Base-by-base conservation (phyloP, 2,888 invertebrate genomes). In the Empis livida region DNA sequence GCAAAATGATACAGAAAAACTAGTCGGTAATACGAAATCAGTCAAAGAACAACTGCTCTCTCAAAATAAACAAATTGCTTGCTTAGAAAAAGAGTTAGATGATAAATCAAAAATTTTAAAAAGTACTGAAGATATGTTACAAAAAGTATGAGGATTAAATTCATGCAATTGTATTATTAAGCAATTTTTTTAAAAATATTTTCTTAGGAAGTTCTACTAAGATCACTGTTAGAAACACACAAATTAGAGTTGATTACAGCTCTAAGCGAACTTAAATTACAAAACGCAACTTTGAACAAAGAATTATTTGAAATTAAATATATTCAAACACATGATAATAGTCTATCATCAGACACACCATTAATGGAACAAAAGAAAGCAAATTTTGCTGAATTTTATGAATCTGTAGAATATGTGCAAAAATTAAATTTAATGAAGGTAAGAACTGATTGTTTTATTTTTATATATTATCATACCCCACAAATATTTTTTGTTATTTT, bases 201-300 rank as follows among this genome's bases (percentile, higher is more conserved):
- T 13, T 35, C 8, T 9, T 2, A 35, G 35, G 90, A 92, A 75
- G 79, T 92, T 72, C 71, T 93, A 45, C 84, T 86, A 46, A 77
- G 91, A 47, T 91, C 93, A 16, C 84, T 91, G 4, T 69, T 95
- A 52, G 95, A 96, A 73, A 93, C 93, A 0, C 93, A 94, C 70
- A 94, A 95, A 70, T 71, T 96, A 59, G 95, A 96, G 69, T 72
- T 97, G 54, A 76, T 96, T 73, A 89, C 91, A 38, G 91, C 95
- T 57, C 76, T 97, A 56, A 92, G 94, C 51, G 93, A 92, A 64
- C 76, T 96, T 56, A 90, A 95, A 60, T 73, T 94, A 51, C 84
- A 88, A 55, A 82, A 87, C 54, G 84, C 88, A 6, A 82, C 86
- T 32, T 74, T 92, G 44, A 95, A 96, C 64, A 79, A 89, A 49